Conservation (phyloP, 2,797 vertebrate genomes). For the Rhinogobio ventralis region DNA sequence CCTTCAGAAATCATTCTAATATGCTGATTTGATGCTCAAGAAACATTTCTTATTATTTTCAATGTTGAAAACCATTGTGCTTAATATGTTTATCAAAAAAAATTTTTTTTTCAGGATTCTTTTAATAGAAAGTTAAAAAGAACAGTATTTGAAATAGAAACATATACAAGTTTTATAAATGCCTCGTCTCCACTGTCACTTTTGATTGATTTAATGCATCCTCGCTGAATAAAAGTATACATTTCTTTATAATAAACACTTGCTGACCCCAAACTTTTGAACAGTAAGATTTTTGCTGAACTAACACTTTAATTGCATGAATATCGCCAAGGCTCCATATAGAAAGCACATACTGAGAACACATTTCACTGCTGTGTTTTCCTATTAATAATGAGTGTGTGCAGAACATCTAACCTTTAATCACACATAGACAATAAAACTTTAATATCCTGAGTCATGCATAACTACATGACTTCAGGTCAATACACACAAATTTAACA, state of each 20-base stretch:
- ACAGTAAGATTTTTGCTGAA: not conserved
- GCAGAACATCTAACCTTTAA: constrained; percentile 19
- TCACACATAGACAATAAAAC: constrained; percentile 47
- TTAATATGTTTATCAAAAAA: not conserved
- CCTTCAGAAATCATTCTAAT: not conserved
- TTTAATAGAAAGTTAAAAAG: not conserved
- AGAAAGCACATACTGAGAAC: constrained; percentile 16
- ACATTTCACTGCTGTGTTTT: constrained; percentile 3
- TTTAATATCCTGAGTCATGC: constrained; percentile 36
- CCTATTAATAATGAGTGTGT: constrained; percentile 21
- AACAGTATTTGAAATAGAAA: not conserved
- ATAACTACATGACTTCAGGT: constrained; percentile 42
- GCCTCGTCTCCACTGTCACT: too few relatives aligned
- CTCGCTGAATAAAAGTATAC: not conserved
- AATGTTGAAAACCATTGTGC: not conserved
- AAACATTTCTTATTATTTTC: not conserved
- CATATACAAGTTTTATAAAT: too few relatives aligned
- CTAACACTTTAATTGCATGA: not conserved
- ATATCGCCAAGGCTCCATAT: not conserved
- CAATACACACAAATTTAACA: constrained; percentile 43
- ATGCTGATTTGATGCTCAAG: not conserved
- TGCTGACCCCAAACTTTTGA: not conserved
- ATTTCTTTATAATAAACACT: not conserved
- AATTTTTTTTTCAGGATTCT: not conserved
- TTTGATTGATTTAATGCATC: not conserved